Conservation (phyloP, 2,888 invertebrate species). For the Leptogaster cylindrica region DNA sequence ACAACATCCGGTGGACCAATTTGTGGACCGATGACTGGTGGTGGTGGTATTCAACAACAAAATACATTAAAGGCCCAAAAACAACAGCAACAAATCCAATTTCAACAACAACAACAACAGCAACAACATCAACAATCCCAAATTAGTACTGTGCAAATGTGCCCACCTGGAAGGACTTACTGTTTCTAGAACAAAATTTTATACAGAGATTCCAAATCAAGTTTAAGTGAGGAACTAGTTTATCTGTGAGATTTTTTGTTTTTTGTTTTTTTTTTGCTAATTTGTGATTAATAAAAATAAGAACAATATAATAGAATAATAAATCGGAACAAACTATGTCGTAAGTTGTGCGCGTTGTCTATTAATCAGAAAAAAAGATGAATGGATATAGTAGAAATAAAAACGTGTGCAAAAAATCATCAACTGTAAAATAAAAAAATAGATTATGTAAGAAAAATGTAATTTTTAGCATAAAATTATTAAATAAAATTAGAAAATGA, state of each 20-base stretch:
- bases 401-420: constrained; percentile 29
- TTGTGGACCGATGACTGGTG: background rate
- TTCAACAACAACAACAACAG: constrained; percentile 44
- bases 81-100: constrained; percentile 47
- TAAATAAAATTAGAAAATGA: constrained; percentile 22
- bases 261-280: background rate
- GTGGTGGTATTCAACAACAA: constrained; percentile 2
- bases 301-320: constrained; percentile 7
- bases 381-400: constrained; percentile 2
- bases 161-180: constrained; percentile 56
- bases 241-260: constrained; percentile 58
- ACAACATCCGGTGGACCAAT: background rate
- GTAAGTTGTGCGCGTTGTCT: background rate
- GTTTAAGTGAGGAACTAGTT: constrained; percentile 52
- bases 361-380: background rate
- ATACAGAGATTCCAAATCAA: constrained; percentile 50
- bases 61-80: constrained; percentile 50
- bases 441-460: constrained; percentile 7
- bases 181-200: constrained; percentile 58
- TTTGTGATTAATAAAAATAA: constrained; percentile 22
- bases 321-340: constrained; percentile 2
- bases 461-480: constrained; percentile 26
- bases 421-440: constrained; percentile 31
- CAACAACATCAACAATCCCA: constrained; percentile 44
- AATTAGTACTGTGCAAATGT: constrained; percentile 51